phyloP scores from a whole-genome alignment of 2,113 vertebrate genomes.

The Clarias magur region DNA sequence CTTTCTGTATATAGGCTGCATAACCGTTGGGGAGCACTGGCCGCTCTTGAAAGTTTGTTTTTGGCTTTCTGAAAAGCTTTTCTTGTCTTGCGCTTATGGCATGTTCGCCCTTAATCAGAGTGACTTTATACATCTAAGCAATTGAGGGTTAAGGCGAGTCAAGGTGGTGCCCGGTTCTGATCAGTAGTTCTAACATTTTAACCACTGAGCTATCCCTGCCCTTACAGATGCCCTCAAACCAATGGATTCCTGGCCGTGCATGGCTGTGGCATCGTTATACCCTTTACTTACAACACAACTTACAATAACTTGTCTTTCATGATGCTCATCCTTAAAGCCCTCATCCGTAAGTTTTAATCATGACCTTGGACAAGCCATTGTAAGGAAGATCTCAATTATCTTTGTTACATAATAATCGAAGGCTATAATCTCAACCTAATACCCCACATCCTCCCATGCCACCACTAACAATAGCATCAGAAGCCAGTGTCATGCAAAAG shows the following conservation, averaged over 20 bases:
- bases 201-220: background rate
- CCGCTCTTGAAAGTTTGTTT: too few species aligned
- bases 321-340: background rate
- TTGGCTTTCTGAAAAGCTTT: too few species aligned
- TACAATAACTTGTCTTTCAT: background rate
- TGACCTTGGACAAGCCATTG: background rate
- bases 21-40: too few species aligned
- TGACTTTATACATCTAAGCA: too few species aligned
- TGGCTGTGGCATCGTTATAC: background rate
- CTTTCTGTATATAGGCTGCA: too few species aligned
- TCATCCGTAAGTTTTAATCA: background rate
- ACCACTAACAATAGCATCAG: constrained; percentile 10
- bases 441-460: constrained; percentile 2
- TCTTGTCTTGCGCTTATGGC: too few species aligned
- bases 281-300: background rate
- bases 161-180: too few species aligned
- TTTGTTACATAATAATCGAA: background rate
- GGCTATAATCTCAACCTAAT: background rate
- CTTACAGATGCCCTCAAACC: background rate
- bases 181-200: too few species aligned
- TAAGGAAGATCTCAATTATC: background rate
- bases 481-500: constrained; percentile 18
- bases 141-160: too few species aligned
- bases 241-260: background rate
- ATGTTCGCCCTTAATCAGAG: too few species aligned